Base-by-base conservation (phyloP, 2,113 vertebrate genomes). In the Corydoras maculifer region DNA sequence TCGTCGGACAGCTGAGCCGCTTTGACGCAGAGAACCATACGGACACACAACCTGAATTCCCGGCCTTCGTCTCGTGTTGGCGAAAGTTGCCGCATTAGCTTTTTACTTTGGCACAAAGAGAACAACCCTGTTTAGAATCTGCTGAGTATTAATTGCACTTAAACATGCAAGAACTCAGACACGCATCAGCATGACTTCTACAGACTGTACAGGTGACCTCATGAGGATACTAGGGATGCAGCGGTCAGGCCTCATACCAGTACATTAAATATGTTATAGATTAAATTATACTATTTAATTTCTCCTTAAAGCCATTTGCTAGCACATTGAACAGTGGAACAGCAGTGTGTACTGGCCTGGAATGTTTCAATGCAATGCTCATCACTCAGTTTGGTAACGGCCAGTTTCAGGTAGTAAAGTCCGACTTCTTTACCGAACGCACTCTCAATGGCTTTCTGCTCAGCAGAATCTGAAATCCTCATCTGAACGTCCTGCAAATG, bases 381-480 rank as follows among this genome's bases (percentile, higher is more conserved):
- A 4, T 43, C 35, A 43, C 35, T 53, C 51, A 53, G 10, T 12
- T 53, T 53, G 51, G 51, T 43, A 43, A 53, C 10, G 11, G 51
- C 51, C 51, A 12, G 51, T 53, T 53, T 53, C 9, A 10, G 9
- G 13, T 14, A 53, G 9, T 10, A 12, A 53, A 53, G 3, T 12
- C 51, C 9, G 51, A 14, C 3, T 6, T 53, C 13, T 50, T 50
- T 53, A 53, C 5, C 13, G 13, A 0, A 43, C 35, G 18, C 50
- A 30, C 61, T 58, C 65, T 60, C 68, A 57, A 50, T 65, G 57
- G 31, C 4, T 72, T 29, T 71, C 73, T 75, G 73, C 72, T 75
- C 64, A 55, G 73, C 73, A 69, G 69, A 78, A 62, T 72, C 57
- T 10, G 69, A 67, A 50, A 67, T 8, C 7, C 12, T 71, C 9